phyloP scores from a whole-genome alignment of 2,888 invertebrate genomes.

The Chymomyza fuscimana region DNA sequence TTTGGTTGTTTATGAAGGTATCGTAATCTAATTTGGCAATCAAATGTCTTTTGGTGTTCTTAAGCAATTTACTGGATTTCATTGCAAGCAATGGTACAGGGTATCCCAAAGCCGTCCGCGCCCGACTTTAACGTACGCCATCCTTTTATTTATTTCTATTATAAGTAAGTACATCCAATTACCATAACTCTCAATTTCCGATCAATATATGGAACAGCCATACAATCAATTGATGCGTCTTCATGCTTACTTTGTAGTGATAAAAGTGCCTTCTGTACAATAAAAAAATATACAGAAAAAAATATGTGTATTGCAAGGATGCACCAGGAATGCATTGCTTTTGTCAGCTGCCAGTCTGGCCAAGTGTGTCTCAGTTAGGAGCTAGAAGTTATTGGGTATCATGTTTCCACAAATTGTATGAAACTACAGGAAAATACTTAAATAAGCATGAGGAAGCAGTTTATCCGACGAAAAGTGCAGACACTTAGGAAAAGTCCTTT shows the following conservation, averaged over 20 bases:
- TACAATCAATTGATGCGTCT: background rate
- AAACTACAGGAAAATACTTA: background rate
- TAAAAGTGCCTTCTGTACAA: background rate
- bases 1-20: too few relatives aligned
- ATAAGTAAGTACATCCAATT: background rate
- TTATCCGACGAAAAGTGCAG: conserved; percentile 4
- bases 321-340: background rate
- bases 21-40: too few relatives aligned
- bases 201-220: background rate
- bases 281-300: background rate
- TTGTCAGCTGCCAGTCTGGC: conserved; percentile 45
- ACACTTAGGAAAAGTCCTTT: conserved; percentile 53
- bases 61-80: too few relatives aligned
- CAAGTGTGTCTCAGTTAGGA: background rate
- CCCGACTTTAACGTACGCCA: too few relatives aligned
- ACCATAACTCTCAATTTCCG: background rate
- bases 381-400: conserved; percentile 50
- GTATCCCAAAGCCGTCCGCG: too few relatives aligned
- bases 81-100: too few relatives aligned
- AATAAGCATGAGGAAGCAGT: conserved; percentile 10
- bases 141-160: background rate
- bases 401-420: conserved; percentile 43
- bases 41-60: too few relatives aligned
- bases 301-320: background rate
- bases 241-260: background rate